Evolutionary conservation across 2,888 invertebrate species (phyloP).

Genomic region (Pollenia amentaria): DNA sequence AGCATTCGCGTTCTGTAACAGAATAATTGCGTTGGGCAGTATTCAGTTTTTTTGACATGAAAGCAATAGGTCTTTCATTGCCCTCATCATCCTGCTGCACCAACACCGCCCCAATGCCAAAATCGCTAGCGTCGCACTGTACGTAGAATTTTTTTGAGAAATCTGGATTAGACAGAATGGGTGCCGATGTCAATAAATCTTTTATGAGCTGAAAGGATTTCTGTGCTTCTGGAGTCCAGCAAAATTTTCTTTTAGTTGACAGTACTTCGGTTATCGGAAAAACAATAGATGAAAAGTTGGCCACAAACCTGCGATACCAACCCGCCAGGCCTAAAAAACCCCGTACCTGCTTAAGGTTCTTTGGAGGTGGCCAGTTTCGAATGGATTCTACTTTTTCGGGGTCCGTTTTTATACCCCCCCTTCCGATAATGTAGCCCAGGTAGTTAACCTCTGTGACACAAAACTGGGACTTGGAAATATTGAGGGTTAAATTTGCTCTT

Average conservation of each 20-base stretch:
- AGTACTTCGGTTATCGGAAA: conserved; percentile 51
- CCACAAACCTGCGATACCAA: no score
- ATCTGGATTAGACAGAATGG: conserved; percentile 60
- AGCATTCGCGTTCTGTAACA: conserved; percentile 62
- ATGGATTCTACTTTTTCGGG: background rate
- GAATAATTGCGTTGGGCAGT: conserved; percentile 50
- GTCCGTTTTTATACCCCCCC: background rate
- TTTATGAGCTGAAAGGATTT: background rate
- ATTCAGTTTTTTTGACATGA: conserved; percentile 62
- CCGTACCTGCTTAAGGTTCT: background rate
- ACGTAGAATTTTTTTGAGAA: conserved; percentile 60
- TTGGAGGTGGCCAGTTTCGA: background rate
- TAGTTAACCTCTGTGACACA: background rate
- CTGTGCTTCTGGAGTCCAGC: background rate
- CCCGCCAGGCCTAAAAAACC: no score
- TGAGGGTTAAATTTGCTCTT: background rate
- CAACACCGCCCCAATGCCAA: conserved; percentile 22
- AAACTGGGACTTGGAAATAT: background rate
- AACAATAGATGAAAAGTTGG: conserved; percentile 40
- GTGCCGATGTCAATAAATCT: conserved; percentile 17
- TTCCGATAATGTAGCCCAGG: background rate
- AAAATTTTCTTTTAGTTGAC: conserved; percentile 29
- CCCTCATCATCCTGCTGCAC: conserved; percentile 50
- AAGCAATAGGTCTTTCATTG: conserved; percentile 46
- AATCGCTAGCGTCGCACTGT: conserved; percentile 65